Evolutionary conservation across 2,797 vertebrate species (phyloP).

Genomic region (Heliangelus exortis): DNA sequence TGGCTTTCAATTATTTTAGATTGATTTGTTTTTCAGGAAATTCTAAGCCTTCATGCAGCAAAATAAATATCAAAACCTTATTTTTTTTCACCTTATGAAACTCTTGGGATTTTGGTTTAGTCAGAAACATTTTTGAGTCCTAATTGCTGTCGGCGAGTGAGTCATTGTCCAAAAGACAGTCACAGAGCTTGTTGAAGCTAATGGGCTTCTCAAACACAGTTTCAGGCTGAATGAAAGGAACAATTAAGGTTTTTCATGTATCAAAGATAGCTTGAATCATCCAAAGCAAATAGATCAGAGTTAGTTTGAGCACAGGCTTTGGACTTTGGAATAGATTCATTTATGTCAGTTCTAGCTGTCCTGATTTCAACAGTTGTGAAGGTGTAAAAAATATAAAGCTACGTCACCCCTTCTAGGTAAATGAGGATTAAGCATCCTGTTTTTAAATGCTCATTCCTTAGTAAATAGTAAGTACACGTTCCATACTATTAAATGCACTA

Average conservation of each 20-base stretch:
- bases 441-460: background rate
- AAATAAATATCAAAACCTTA: background rate
- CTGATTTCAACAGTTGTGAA: background rate
- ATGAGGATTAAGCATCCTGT: background rate
- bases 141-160: background rate
- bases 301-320: background rate
- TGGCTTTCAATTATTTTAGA: background rate
- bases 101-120: background rate
- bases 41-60: background rate
- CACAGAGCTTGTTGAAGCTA: background rate
- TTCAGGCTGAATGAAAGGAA: constrained; percentile 3
- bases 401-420: background rate
- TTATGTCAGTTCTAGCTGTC: background rate
- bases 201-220: background rate
- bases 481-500: background rate
- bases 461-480: background rate
- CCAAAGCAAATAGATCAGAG: background rate
- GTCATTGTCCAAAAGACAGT: background rate
- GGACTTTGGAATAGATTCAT: background rate
- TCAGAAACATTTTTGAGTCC: background rate
- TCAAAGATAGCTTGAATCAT: background rate
- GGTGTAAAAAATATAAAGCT: background rate
- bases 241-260: background rate
- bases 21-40: background rate
- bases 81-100: background rate